Evolutionary conservation across 1,140 invertebrate genomes (phyloP).

Genomic region (Anoplophora glabripennis): DNA sequence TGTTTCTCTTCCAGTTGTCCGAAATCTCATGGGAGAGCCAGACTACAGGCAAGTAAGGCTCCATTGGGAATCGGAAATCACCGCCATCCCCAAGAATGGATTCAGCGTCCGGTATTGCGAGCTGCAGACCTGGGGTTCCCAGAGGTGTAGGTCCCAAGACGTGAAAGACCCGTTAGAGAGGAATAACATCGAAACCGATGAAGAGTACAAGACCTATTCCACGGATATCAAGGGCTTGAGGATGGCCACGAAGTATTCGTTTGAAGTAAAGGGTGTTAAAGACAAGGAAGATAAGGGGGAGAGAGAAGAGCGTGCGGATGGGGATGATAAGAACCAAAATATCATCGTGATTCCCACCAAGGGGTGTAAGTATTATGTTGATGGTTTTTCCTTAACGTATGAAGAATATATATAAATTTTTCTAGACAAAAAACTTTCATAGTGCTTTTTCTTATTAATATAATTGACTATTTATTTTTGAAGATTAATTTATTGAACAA

Average conservation of each 20-base stretch:
- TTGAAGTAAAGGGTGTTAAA: conserved; percentile 61
- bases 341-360: conserved; percentile 68
- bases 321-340: conserved; percentile 51
- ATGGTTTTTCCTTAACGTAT: too few relatives aligned
- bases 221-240: conserved; percentile 61
- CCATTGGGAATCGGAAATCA: conserved; percentile 57
- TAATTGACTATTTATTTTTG: too few relatives aligned
- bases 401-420: too few relatives aligned
- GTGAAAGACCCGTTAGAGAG: conserved; percentile 24
- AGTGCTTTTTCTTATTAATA: too few relatives aligned
- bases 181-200: conserved; percentile 36
- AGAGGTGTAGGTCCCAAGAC: conserved; percentile 63
- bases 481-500: too few relatives aligned
- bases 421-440: too few relatives aligned
- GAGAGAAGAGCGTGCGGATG: conserved; percentile 40
- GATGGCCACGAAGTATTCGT: conserved; percentile 77
- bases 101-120: conserved; percentile 73
- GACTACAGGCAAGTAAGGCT: conserved; percentile 69
- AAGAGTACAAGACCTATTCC: conserved; percentile 47
- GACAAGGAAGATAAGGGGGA: conserved; percentile 44
- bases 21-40: conserved; percentile 65
- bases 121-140: conserved; percentile 70
- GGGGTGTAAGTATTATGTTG: conserved; percentile 76
- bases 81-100: conserved; percentile 41
- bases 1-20: conserved; percentile 54